Base-by-base conservation (phyloP, 2,113 vertebrate genomes). In the Bagarius yarrelli region DNA sequence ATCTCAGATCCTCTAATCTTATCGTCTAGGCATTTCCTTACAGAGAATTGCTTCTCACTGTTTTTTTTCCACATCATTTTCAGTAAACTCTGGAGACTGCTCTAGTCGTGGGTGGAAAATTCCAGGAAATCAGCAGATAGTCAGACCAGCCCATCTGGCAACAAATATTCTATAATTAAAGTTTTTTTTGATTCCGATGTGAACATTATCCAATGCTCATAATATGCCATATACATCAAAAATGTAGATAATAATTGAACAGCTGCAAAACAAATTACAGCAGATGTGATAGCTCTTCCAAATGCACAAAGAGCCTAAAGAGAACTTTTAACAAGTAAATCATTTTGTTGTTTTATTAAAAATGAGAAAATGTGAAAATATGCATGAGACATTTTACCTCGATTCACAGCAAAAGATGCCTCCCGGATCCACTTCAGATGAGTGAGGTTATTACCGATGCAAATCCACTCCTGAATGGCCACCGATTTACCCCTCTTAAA, bases 381-480 rank as follows among this genome's bases (percentile, higher is more conserved):
- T 57, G 52, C 25, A 76, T 63, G 67, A 56, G 14, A 21, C 50
- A 1, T 34, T 44, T 25, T 47, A 23, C 50, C 19, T 23, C 14
- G 34, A 66, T 50, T 63, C 34, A 30, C 32, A 75, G 18, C 21
- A 27, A 57, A 67, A n/a, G 67, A 64, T 81, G 57, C 44, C 27
- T 23, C 30, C 1, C 13, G 34, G 47, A 78, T 64, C 34, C 64
- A 64, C 21, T 32, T 52, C 36, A 74, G 18, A 67, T 36, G n/a
- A 67, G 72, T 60, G 59, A 21, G 78, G 79, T 64, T 76, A 44
- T 82, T 73, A 66, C 73, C 80, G 44, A 83, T 83, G 63, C 64
- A 80, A 80, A 77, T 80, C 8, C 27, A 34, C 13, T 21, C 23
- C 36, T 57, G 15, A 63, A 56, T n/a, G 12, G 56, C 27, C 40